Evolutionary conservation across 2,113 vertebrate species (phyloP).

Genomic region (Gila orcuttii): DNA sequence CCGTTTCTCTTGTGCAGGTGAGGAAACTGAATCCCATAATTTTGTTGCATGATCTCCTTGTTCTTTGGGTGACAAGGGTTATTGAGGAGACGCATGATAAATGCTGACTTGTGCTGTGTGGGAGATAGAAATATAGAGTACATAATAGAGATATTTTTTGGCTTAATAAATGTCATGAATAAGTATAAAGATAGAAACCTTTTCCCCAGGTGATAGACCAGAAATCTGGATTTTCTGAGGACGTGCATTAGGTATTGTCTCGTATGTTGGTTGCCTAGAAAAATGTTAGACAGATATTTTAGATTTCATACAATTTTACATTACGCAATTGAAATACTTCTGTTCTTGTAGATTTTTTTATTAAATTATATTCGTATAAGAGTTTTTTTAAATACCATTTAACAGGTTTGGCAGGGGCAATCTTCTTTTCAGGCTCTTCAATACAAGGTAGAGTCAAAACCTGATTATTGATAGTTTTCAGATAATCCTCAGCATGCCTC

Average conservation of each 20-base stretch:
- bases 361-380: neutral
- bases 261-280: conserved; percentile 72
- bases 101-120: conserved; percentile 74
- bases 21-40: conserved; percentile 76
- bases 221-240: conserved; percentile 20
- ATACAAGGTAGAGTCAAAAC: conserved; percentile 72
- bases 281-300: conserved; percentile 17
- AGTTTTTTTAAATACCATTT: conserved; percentile 63
- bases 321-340: neutral
- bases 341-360: neutral
- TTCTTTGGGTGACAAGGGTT: conserved; percentile 70
- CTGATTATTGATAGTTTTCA: conserved; percentile 72
- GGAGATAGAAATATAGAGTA: conserved; percentile 53
- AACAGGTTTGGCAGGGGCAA: conserved; percentile 48
- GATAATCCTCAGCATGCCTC: conserved; percentile 79
- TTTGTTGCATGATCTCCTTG: conserved; percentile 71
- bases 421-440: conserved; percentile 58
- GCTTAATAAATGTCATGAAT: neutral
- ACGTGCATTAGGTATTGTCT: conserved; percentile 64
- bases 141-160: neutral
- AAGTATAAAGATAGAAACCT: conserved; percentile 70
- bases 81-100: conserved; percentile 73
- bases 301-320: neutral
- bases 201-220: conserved; percentile 63
- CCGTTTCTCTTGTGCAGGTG: conserved; percentile 71